Percentiles rank a stretch among this genome's conserved stretches.
phyloP scores from a whole-genome alignment of 2,113 vertebrate species.

The Myrmophylax atrothorax region DNA sequence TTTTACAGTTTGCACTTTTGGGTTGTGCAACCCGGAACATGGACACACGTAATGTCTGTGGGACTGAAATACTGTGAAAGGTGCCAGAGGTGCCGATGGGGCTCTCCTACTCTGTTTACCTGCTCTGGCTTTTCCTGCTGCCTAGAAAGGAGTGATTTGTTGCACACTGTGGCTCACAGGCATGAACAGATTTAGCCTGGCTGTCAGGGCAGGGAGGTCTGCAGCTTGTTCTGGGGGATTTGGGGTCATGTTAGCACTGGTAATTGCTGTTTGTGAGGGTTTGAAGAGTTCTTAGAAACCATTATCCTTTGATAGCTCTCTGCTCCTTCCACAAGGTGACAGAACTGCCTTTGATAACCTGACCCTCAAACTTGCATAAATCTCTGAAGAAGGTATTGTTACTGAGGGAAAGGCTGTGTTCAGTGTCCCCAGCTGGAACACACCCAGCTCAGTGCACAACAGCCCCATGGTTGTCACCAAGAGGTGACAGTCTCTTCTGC shows the following conservation, averaged over 20 bases:
- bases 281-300: neutral
- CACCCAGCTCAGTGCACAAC: neutral
- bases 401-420: neutral
- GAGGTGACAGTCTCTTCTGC: neutral
- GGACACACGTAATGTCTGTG: rapidly evolving
- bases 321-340: neutral
- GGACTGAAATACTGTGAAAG: rapidly evolving
- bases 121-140: neutral
- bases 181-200: neutral
- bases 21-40: neutral
- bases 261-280: neutral
- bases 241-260: neutral
- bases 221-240: neutral
- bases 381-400: neutral
- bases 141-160: neutral
- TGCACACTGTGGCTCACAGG: neutral
- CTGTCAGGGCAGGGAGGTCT: neutral
- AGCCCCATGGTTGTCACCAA: neutral
- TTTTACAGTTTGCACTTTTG: neutral
- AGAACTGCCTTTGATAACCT: neutral
- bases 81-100: rapidly evolving
- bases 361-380: neutral
- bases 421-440: neutral
- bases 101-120: neutral
- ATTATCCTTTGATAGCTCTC: neutral